Base-by-base conservation (phyloP, 2,113 vertebrate species). In the Sturnira hondurensis region DNA sequence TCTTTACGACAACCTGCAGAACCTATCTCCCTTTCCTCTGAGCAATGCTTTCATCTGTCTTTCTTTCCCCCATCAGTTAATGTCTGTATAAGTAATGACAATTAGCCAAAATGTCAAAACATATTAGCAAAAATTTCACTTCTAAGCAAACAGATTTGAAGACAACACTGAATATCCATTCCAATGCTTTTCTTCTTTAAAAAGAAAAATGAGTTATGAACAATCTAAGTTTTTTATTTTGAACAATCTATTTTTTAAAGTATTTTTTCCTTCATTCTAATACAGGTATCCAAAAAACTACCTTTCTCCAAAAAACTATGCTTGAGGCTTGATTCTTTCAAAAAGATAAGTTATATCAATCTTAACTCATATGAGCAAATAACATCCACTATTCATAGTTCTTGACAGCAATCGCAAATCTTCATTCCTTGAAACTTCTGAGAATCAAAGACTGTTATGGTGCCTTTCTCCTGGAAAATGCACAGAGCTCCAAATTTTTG, bases 131-230 rank as follows among this genome's bases (percentile, higher is more conserved):
- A 76, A 91, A 86, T 54, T 77, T 87, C 26, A 78, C 36, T 93
- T 94, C 68, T 82, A 93, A 89, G 38, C 73, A 93, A 89, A n/a
- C 73, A 73, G 65, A 90, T 73, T 33, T 95, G 71, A 94, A 97
- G 95, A 81, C 38, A 47, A 81, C 38, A 50, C 65, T 7, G 33
- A 96, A 81, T 77, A 85, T 36, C 45, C 28, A 92, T 7, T 54
- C 22, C 28, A 94, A 61, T 15, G 36, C 17, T 70, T 43, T 43
- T 19, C 36, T 93, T 91, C 78, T 92, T 82, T 81, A 68, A 89
- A 89, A 95, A 31, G 20, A 96, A 86, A 82, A 43, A 5, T 70
- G 61, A 80, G 9, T 61, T 83, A 82, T 74, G 1, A 89, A 50
- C 50, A 67, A 92, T 1, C 20, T 26, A 43, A 41, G 56, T 31